These are phyloP conservation scores for Liasis olivaceus DNA, from an alignment of 2,797 vertebrate genomes.

Conservation along the genomic window DNA sequence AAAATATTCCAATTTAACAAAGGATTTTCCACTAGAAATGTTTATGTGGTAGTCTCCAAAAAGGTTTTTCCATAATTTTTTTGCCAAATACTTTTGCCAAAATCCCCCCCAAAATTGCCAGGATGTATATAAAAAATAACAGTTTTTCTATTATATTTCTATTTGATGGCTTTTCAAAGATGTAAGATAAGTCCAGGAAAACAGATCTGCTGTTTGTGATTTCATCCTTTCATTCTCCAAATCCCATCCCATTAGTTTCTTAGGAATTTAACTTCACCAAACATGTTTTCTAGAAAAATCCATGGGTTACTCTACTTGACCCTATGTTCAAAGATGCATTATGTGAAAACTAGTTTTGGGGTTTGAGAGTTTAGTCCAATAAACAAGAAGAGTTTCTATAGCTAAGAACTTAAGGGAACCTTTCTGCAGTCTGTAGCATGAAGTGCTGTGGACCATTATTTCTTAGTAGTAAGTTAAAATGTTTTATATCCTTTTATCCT, in stretches of 20 bases:
- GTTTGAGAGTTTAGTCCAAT: neutral
- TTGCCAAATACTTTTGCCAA: no score
- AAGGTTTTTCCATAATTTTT: no score
- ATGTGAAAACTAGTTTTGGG: neutral
- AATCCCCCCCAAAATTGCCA: neutral
- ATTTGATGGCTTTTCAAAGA: neutral
- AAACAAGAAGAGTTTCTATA: neutral
- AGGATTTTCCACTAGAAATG: neutral
- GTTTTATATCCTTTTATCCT: neutral
- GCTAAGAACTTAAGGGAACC: neutral
- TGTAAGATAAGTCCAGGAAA: neutral
- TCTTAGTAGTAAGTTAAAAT: neutral
- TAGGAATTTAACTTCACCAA: neutral
- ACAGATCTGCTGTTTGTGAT: neutral
- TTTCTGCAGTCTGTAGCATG: neutral
- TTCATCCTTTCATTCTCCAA: neutral
- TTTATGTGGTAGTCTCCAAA: no score
- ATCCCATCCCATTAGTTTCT: neutral
- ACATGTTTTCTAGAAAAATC: neutral
- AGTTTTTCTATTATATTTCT: neutral
- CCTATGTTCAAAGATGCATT: neutral
- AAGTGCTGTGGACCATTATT: neutral
- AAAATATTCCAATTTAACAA: neutral
- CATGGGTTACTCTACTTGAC: no score
- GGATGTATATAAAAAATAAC: neutral